Percentiles rank a stretch among this genome's conserved stretches.
Evolutionary conservation across 2,113 vertebrate species (phyloP).

Genomic region (Acrocephalus arundinaceus): DNA sequence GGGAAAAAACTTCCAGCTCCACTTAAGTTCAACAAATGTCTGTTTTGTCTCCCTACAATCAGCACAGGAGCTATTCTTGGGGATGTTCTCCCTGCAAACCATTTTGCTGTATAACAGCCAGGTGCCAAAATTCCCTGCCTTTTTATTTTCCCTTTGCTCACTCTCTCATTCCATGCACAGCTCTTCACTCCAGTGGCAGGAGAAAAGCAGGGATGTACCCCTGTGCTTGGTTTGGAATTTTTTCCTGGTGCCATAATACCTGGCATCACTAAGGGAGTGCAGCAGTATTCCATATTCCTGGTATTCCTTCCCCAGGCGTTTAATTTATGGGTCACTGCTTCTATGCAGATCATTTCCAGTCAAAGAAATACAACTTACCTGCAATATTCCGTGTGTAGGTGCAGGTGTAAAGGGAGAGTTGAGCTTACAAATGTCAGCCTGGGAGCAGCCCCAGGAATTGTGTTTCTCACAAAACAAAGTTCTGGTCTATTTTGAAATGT

Average conservation of each 20-base stretch:
- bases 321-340: background rate
- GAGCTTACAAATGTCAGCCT: background rate
- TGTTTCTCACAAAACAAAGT: background rate
- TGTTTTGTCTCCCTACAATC: background rate
- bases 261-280: background rate
- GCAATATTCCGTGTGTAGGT: background rate
- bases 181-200: background rate
- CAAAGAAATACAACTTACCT: background rate
- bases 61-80: background rate
- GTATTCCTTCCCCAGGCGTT: background rate
- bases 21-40: background rate
- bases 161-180: fast-evolving
- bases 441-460: background rate
- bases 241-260: background rate
- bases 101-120: background rate
- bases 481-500: background rate
- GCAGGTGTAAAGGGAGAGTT: background rate
- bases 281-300: background rate
- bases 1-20: fast-evolving
- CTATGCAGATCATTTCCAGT: background rate
- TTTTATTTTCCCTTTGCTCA: background rate
- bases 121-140: background rate
- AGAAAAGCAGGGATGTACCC: background rate
- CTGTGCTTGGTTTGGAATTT: background rate
- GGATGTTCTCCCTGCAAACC: background rate